phyloP scores from a whole-genome alignment of 2,797 vertebrate genomes.

The Carapus acus region DNA sequence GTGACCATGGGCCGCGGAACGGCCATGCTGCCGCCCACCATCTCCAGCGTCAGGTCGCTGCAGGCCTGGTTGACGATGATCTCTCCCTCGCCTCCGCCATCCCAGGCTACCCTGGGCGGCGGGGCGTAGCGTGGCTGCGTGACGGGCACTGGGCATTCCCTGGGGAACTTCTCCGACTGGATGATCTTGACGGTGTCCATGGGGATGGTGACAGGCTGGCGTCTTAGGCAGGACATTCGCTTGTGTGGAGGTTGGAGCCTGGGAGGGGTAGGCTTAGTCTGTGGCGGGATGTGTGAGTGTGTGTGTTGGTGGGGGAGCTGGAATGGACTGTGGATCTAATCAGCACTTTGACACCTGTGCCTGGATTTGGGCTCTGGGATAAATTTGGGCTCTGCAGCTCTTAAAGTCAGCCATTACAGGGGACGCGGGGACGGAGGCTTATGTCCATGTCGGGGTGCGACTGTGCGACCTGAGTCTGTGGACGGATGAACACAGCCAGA shows the following conservation, averaged over 20 bases:
- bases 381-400: constrained; percentile 24
- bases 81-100: constrained; percentile 90
- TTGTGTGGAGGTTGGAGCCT: constrained; percentile 20
- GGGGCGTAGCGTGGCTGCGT: constrained; percentile 83
- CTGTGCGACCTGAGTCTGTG: constrained; percentile 52
- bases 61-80: constrained; percentile 98
- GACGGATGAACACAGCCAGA: constrained; percentile 46
- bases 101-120: constrained; percentile 87
- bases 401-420: constrained; percentile 73
- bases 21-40: constrained; percentile 57
- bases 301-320: constrained; percentile 28
- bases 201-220: constrained; percentile 93
- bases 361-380: constrained; percentile 26
- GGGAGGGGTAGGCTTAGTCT: no score
- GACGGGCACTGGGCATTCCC: constrained; percentile 82
- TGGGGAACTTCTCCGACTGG: constrained; percentile 93
- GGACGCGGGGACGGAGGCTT: constrained; percentile 72
- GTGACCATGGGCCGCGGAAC: constrained; percentile 67
- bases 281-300: no score
- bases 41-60: constrained; percentile 84
- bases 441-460: constrained; percentile 63
- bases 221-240: constrained; percentile 95
- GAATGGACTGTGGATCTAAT: constrained; percentile 40
- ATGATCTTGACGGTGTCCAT: constrained; percentile 99
- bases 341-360: constrained; percentile 33